Evolutionary conservation across 2,113 vertebrate genomes (phyloP).

Genomic region (Toxotes chatareus): DNA sequence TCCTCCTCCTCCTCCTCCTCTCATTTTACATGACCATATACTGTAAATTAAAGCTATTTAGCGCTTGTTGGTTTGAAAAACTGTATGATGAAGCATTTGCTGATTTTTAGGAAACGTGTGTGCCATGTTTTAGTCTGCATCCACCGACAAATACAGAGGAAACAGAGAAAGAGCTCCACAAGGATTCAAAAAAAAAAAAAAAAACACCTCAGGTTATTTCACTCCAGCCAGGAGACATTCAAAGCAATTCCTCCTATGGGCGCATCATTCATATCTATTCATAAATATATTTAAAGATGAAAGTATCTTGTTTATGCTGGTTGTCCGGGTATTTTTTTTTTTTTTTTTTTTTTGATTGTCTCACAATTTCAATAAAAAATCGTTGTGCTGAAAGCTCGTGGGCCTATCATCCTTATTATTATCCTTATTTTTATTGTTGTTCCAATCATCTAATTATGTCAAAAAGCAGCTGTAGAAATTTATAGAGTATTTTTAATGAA

Average conservation of each 20-base stretch:
- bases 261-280: constrained; percentile 79
- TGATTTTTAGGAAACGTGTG: constrained; percentile 87
- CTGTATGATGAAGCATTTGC: constrained; percentile 85
- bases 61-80: constrained; percentile 89
- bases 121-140: constrained; percentile 86
- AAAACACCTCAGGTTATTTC: constrained; percentile 95
- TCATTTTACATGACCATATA: constrained; percentile 92
- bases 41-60: constrained; percentile 94
- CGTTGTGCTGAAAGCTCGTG: constrained; percentile 80
- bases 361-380: constrained; percentile 95
- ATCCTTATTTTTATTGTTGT: not conserved
- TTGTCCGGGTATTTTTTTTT: constrained; percentile 88
- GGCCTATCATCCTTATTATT: constrained; percentile 3
- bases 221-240: constrained; percentile 86
- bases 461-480: not conserved
- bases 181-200: constrained; percentile 43
- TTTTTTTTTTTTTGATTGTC: constrained; percentile 86
- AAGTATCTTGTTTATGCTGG: constrained; percentile 91
- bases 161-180: constrained; percentile 47
- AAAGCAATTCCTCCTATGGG: constrained; percentile 76
- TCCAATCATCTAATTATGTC: not conserved
- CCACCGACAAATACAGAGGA: constrained; percentile 75
- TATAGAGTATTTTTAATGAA: constrained; percentile 10
- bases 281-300: constrained; percentile 84
- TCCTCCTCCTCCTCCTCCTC: constrained; percentile 15